Evolutionary conservation across 2,797 vertebrate genomes (phyloP), one percentile per base, ranked within the genome.

Genomic region (Lacerta viridis): DNA sequence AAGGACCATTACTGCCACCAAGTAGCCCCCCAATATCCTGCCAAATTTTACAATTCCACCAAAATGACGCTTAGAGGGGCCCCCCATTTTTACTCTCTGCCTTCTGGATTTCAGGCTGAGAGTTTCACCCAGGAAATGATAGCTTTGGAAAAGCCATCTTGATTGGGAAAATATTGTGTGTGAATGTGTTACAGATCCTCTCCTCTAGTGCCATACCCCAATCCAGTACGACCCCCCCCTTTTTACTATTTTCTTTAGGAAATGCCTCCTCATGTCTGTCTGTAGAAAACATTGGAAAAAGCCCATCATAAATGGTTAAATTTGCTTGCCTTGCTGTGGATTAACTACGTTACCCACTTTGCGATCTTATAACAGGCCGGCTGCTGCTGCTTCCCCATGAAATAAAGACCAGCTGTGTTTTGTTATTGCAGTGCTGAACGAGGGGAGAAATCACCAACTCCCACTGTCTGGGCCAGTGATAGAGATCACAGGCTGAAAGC

Each of bases 381-480:
- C 20, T 71, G 25, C 11, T 72, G 84, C 5, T 39, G 43, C 39
- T 81, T 75, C 39, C 25, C 11, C 4, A 4, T 84, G n/a, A 85
- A 55, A 75, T 85, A 85, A 85, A 76, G 8, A 33, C 43, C n/a
- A 81, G 71, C 78, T 76, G 25, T 29, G 33, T 74, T 80, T 87
- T 87, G 41, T 59, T 86, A 71, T 13, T 29, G 17, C 84, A 2
- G 72, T 61, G 6, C 41, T 55, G 82, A 90, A 36, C 86, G 90
- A 68, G 66, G 66, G 36, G 76, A 96, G 23, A 80, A 64, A 92
- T 7, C 0, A 46, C 68, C 64, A 92, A 59, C 23, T 68, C 55
- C 66, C 80, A 71, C 74, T 86, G 33, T 88, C 36, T 84, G 85
- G 90, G 82, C 69, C 41, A 5, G 88, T 89, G 90, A 55, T 5